A percentile compares a stretch with the other conserved stretches of the same genome.
These are phyloP conservation scores for Cryptoleucopteryx plumbea DNA, from an alignment of 2,113 vertebrate species.

Conservation along the genomic window DNA sequence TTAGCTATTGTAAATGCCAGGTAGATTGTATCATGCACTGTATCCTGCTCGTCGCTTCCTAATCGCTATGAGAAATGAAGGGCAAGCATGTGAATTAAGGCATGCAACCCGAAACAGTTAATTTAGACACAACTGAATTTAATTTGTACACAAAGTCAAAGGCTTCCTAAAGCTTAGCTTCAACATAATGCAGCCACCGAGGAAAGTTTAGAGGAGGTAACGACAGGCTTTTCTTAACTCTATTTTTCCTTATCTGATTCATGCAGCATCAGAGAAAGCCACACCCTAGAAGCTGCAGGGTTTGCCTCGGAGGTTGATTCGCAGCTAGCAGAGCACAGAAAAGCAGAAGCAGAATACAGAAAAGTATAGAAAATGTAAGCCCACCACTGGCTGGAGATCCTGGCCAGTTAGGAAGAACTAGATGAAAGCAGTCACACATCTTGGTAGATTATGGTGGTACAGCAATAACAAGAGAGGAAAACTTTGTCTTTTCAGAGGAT, in stretches of 20 bases:
- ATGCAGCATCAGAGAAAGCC: conserved; percentile 68
- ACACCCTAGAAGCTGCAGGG: conserved; percentile 72
- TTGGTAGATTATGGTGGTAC: conserved; percentile 65
- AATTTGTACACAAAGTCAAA: conserved; percentile 27
- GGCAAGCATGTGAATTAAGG: conserved; percentile 30
- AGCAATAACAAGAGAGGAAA: conserved; percentile 45
- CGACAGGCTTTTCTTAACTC: conserved; percentile 28
- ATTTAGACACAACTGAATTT: conserved; percentile 2
- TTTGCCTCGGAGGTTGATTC: conserved; percentile 2
- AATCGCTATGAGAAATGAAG: background rate
- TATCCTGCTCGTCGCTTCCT: background rate
- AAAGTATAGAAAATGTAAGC: conserved; percentile 76
- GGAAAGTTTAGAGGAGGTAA: conserved; percentile 45
- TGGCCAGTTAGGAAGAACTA: conserved; percentile 96
- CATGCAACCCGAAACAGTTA: conserved; percentile 50
- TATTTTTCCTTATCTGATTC: conserved; percentile 66
- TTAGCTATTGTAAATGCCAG: background rate
- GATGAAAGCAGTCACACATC: conserved; percentile 99
- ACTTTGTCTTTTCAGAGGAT: conserved; percentile 59
- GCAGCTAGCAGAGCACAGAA: conserved; percentile 59
- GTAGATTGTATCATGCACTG: conserved; percentile 38
- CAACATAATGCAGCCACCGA: background rate
- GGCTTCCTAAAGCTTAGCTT: conserved; percentile 35
- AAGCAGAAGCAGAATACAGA: conserved; percentile 66
- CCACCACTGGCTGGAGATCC: conserved; percentile 93